phyloP scores from a whole-genome alignment of 1,140 invertebrate genomes.

The Drosophila ohnishii region DNA sequence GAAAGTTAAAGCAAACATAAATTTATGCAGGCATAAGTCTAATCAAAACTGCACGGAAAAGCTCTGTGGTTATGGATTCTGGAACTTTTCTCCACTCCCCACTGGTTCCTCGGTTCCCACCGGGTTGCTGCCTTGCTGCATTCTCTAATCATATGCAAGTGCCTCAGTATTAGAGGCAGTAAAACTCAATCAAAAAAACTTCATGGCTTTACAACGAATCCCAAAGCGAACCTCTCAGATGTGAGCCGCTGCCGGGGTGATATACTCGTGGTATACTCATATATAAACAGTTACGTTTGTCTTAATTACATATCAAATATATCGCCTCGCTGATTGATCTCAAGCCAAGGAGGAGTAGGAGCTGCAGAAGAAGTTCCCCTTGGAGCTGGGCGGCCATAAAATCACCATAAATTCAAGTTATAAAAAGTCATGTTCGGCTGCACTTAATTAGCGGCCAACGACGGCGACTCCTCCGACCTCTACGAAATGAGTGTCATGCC shows the following conservation, averaged over 20 bases:
- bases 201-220: conserved; percentile 50
- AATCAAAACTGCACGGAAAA: conserved; percentile 52
- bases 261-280: not conserved
- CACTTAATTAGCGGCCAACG: conserved; percentile 73
- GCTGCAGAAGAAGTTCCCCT: conserved; percentile 12
- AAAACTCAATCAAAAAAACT: conserved; percentile 72
- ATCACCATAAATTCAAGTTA: conserved; percentile 80
- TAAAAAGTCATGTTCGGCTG: conserved; percentile 80
- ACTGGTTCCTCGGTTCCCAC: conserved; percentile 18
- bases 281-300: conserved; percentile 56
- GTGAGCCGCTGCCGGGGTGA: conserved; percentile 18
- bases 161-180: conserved; percentile 37
- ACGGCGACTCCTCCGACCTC: conserved; percentile 40
- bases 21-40: conserved; percentile 35
- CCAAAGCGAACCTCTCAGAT: conserved; percentile 47
- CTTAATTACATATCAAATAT: conserved; percentile 81
- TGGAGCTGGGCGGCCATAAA: conserved; percentile 59
- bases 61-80: conserved; percentile 33
- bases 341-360: not conserved
- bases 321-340: conserved; percentile 72
- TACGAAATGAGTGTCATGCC: conserved; percentile 58
- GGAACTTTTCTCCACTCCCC: conserved; percentile 6
- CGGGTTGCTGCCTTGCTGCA: conserved; percentile 13
- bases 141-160: conserved; percentile 70
- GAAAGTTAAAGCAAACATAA: conserved; percentile 24